Percentiles rank a stretch among this genome's conserved stretches.
These are phyloP conservation scores for Pterois miles DNA, from an alignment of 2,797 vertebrate species.

Conservation along the genomic window DNA sequence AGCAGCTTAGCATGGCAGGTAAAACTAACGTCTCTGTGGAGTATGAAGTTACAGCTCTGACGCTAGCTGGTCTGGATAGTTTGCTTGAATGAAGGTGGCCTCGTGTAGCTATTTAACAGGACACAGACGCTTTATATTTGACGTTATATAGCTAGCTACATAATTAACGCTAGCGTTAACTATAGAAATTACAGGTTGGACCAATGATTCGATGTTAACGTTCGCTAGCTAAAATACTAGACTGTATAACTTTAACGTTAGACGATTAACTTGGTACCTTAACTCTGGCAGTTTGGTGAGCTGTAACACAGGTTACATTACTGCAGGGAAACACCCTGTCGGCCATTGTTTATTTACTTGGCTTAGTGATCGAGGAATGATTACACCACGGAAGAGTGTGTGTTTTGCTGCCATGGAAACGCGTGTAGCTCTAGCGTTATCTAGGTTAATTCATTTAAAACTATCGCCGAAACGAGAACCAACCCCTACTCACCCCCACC, in stretches of 20 bases:
- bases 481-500: too few relatives aligned
- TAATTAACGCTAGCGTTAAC: neutral
- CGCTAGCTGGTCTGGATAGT: neutral
- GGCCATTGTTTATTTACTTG: neutral
- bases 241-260: neutral
- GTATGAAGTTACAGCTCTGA: neutral
- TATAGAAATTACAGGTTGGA: neutral
- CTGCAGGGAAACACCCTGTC: neutral
- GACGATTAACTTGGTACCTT: neutral
- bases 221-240: neutral
- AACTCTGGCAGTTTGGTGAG: too few relatives aligned
- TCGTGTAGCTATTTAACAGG: neutral
- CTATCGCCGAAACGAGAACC: too few relatives aligned
- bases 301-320: too few relatives aligned
- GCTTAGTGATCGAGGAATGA: neutral
- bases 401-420: constrained; percentile 35
- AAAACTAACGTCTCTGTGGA: neutral
- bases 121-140: neutral
- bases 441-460: neutral
- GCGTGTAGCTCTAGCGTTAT: too few relatives aligned
- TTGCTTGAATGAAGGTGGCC: neutral
- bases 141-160: too few relatives aligned
- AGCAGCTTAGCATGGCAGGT: neutral
- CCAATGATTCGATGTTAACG: neutral
- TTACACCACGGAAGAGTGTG: neutral